Conservation (phyloP, 2,888 invertebrate genomes). For the Euphydryas editha region DNA sequence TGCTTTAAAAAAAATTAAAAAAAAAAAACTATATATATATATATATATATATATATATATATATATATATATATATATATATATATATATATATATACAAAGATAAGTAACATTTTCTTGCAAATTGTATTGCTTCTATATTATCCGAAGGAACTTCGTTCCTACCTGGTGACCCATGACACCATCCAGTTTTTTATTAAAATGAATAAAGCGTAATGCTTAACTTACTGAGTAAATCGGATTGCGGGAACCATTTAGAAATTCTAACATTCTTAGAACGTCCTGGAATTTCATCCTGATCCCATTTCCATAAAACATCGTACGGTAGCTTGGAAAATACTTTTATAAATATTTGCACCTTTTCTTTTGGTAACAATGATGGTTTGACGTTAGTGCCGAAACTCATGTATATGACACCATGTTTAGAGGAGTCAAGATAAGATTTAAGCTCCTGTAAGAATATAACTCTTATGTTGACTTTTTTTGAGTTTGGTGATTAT, state of each 20-base stretch:
- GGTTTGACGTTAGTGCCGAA: constrained; percentile 60
- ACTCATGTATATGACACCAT: constrained; percentile 60
- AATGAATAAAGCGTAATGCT: no score
- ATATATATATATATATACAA: no score
- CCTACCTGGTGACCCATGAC: no score
- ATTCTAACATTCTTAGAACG: constrained; percentile 64
- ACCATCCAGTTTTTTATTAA: no score
- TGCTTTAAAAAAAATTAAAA: no score
- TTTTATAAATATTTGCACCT: constrained; percentile 48
- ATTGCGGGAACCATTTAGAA: constrained; percentile 75
- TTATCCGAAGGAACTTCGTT: no score
- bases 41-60: no score
- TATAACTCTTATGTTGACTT: no score
- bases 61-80: no score
- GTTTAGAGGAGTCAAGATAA: constrained; percentile 54
- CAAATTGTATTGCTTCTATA: no score
- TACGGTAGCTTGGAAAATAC: constrained; percentile 63
- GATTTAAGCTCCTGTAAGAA: constrained; percentile 51
- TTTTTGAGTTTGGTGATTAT: background rate
- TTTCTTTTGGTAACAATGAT: constrained; percentile 44
- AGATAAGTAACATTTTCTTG: no score
- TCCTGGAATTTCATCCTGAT: constrained; percentile 58
- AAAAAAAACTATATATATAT: no score
- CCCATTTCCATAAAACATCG: constrained; percentile 74
- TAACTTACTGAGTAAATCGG: constrained; percentile 63